Conservation (phyloP, 2,797 vertebrate genomes). For the Micromesistius poutassou region DNA sequence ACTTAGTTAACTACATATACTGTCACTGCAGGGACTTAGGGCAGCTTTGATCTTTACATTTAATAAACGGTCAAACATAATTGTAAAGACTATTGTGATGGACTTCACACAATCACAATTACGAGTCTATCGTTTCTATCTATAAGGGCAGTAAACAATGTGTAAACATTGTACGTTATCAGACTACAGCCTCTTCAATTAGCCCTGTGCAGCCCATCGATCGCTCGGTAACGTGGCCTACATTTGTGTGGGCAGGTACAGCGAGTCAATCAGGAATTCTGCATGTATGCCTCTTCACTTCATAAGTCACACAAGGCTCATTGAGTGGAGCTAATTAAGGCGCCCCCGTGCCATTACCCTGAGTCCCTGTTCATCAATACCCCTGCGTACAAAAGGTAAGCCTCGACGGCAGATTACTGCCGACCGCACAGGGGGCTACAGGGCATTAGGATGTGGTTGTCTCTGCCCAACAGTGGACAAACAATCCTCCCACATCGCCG, state of each 20-base stretch:
- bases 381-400: slow-evolving; percentile 29
- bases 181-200: not conserved
- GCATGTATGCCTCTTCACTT: slow-evolving; percentile 60
- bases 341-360: slow-evolving; percentile 68
- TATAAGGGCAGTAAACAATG: not conserved
- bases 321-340: slow-evolving; percentile 69
- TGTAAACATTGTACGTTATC: not conserved
- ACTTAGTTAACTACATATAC: not conserved
- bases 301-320: slow-evolving; percentile 64
- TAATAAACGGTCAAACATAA: not conserved
- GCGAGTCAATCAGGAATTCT: slow-evolving; percentile 51
- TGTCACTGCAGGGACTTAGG: not conserved
- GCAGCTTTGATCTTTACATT: not conserved
- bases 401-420: slow-evolving; percentile 30
- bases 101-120: not conserved
- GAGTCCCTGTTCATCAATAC: slow-evolving; percentile 46
- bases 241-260: slow-evolving; percentile 47
- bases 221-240: slow-evolving; percentile 19
- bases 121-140: not conserved
- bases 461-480: slow-evolving; percentile 35
- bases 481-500: slow-evolving; percentile 36
- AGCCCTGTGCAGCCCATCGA: slow-evolving; percentile 3
- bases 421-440: not conserved
- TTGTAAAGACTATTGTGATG: not conserved
- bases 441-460: slow-evolving; percentile 9